Evolutionary conservation across 2,888 invertebrate genomes (phyloP), one percentile per base, ranked within the genome.

Genomic region (Eristalinus sepulchralis): DNA sequence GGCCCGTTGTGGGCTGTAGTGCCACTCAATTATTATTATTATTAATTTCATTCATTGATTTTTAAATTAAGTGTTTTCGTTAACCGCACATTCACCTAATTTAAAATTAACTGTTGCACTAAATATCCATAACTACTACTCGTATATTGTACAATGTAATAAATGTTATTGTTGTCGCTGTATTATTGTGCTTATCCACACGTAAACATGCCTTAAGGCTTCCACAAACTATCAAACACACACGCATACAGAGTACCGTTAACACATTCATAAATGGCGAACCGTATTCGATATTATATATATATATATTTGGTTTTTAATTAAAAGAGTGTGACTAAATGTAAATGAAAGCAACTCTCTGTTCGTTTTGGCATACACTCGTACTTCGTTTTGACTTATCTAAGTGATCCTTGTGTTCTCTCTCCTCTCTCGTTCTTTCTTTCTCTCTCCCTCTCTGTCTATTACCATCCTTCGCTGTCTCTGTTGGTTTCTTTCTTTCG

Each of bases 281-380:
- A 68, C n/a, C n/a, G 47, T 47, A 47, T 17, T 47, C 17, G 1
- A n/a, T 8, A 8, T 17, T n/a, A 39, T 17, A 27, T 27, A 27
- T 27, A 27, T 27, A 2, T 27, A 27, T 39, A 5, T 39, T 17
- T 47, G n/a, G n/a, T 77, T 31, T 78, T 73, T 66, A 86, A 78
- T 75, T 71, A 75, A 83, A 75, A 86, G 57, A 79, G 70, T 83
- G 78, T 79, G 78, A 78, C 86, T 86, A 70, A 86, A 83, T 83
- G 83, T 86, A 73, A 67, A 83, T 67, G 83, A 75, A 86, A 83
- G 66, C 62, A 80, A 73, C 63, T 47, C 67, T 85, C 68, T 83
- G 63, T 83, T 84, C 70, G 81, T 85, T 78, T 68, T 39, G 70
- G 47, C 47, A 57, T 64, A 66, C 67, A 66, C 9, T 33, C 24